phyloP scores from a whole-genome alignment of 2,113 vertebrate genomes.

The Hydrochoerus hydrochaeris region DNA sequence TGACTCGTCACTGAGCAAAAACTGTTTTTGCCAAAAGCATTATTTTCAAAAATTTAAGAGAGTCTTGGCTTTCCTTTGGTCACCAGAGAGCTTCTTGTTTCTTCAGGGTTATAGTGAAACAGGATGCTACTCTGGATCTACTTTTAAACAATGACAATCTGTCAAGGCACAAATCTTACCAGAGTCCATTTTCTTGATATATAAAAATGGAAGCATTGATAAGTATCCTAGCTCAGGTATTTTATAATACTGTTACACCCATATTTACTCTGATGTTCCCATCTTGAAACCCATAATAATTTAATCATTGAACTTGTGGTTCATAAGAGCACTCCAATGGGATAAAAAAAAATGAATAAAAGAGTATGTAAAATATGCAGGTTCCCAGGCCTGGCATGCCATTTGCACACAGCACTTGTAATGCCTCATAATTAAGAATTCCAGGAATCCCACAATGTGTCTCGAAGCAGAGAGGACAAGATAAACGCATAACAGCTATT shows the following conservation, averaged over 20 bases:
- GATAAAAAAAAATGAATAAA: background rate
- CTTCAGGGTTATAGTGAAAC: background rate
- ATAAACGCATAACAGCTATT: background rate
- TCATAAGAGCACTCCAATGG: background rate
- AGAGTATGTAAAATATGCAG: background rate
- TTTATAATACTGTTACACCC: background rate
- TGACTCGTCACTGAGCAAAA: constrained; percentile 56
- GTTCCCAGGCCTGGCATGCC: background rate
- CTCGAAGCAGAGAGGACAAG: background rate
- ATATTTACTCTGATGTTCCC: background rate
- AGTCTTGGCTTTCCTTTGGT: background rate
- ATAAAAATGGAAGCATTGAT: background rate
- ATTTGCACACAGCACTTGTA: background rate
- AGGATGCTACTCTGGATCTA: background rate
- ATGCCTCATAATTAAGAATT: background rate
- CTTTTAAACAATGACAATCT: background rate
- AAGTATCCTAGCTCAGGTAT: background rate
- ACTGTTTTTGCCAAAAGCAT: constrained; percentile 62
- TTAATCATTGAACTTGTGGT: background rate
- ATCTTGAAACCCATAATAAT: background rate
- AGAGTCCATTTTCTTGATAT: background rate
- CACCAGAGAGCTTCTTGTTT: background rate
- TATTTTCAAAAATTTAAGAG: constrained; percentile 55
- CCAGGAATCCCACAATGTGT: background rate
- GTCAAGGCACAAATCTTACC: background rate